Percentiles rank a stretch among this genome's conserved stretches.
phyloP scores from a whole-genome alignment of 1,140 invertebrate genomes.

The Spodoptera litura region DNA sequence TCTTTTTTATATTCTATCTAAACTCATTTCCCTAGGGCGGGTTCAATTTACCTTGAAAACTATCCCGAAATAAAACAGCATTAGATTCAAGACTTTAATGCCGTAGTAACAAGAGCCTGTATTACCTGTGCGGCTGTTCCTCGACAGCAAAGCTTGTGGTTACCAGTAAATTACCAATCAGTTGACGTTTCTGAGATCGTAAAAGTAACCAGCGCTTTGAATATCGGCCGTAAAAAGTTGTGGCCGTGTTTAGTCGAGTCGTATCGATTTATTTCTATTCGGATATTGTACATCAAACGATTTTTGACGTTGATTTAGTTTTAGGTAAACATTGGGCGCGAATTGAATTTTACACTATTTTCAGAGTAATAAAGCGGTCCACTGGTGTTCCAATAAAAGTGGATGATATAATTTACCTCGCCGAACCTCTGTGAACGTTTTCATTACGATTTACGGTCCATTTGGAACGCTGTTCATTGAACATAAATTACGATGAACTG shows the following conservation, averaged over 20 bases:
- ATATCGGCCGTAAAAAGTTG: conserved; percentile 27
- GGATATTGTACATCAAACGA: conserved; percentile 27
- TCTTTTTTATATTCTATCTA: conserved; percentile 42
- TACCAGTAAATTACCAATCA: conserved; percentile 33
- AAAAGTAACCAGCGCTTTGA: conserved; percentile 34
- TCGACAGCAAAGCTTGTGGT: conserved; percentile 20
- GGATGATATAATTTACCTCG: too few species aligned
- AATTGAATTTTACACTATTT: conserved; percentile 19
- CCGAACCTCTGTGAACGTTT: too few species aligned
- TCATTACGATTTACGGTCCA: too few species aligned
- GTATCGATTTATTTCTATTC: conserved; percentile 15
- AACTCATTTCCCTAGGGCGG: conserved; percentile 40
- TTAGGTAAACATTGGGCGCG: not conserved
- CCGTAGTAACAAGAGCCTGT: not conserved
- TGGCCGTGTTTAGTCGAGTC: conserved; percentile 2
- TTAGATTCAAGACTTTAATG: not conserved
- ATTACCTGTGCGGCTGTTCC: not conserved
- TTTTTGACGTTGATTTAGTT: conserved; percentile 40
- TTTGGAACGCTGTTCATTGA: too few species aligned
- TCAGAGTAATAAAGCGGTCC: not conserved
- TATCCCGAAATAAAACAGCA: not conserved
- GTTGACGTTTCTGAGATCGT: conserved; percentile 38
- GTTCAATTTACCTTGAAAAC: conserved; percentile 15
- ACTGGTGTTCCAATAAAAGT: not conserved
- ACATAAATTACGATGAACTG: too few species aligned